Base-by-base conservation (phyloP, 2,113 vertebrate genomes). In the Strix aluco region DNA sequence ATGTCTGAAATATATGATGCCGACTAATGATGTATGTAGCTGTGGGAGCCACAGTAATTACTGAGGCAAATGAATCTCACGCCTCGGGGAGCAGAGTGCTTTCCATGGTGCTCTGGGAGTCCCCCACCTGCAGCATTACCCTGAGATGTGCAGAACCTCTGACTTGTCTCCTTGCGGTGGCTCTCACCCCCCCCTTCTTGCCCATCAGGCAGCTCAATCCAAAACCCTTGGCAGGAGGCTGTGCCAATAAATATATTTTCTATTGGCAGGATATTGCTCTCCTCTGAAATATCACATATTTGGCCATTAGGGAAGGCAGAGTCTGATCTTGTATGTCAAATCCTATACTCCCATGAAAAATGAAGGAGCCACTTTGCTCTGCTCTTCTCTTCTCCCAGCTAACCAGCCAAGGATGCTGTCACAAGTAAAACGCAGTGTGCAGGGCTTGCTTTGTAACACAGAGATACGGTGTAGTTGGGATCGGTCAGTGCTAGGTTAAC, bases 231-330 rank as follows among this genome's bases (percentile, higher is more conserved):
- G 89, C 89, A 96, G 66, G 29, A 83, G 49, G n/a, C 66, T 88
- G 58, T 47, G 47, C 95, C 89, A 77, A 93, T 95, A 96, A 95
- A 95, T 95, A 88, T 92, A 85, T 91, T 97, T 83, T 62, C 89
- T 70, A 89, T 91, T 95, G 95, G 91, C 95, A 96, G 73, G 84
- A 87, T 96, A 92, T 87, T 82, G 94, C 89, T 82, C 10, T 95
- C 38, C 38, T 77, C 94, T 96, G 92, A 96, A 95, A 96, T 94
- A 97, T 80, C 78, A 91, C 70, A n/a, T 87, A 95, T 89, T 97
- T 92, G 62, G 89, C 91, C 78, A 95, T 96, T 94, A 91, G 59
- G 55, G 62, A 90, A 97, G 94, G 84, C 74, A 96, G 49, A 96
- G 32, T 58, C 89, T 95, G 89, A 94, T 97, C 84, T 73, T 83